These are phyloP conservation scores for Idaea straminata DNA, from an alignment of 2,888 invertebrate species.

Conservation along the genomic window DNA sequence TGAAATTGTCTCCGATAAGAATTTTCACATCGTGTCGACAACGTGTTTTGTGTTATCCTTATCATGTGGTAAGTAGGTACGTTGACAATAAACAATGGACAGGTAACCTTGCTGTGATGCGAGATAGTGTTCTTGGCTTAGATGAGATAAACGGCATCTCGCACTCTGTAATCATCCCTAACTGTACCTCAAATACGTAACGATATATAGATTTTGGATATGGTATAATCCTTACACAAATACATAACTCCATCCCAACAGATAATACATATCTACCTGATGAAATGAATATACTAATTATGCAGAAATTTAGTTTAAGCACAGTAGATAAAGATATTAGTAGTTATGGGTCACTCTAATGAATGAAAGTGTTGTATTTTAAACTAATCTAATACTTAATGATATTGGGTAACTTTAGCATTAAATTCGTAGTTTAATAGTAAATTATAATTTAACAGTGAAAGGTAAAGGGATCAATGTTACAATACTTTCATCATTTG, in stretches of 20 bases:
- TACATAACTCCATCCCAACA: neutral
- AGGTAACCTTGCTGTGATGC: constrained; percentile 56
- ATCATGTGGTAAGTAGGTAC: constrained; percentile 37
- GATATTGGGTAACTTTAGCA: neutral
- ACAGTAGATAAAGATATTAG: too few species aligned
- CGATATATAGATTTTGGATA: neutral
- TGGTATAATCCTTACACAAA: neutral
- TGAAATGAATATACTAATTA: too few species aligned
- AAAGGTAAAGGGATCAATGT: neutral
- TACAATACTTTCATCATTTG: constrained; percentile 37
- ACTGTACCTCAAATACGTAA: neutral
- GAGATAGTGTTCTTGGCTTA: constrained; percentile 43
- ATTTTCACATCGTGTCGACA: constrained; percentile 16
- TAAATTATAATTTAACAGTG: neutral
- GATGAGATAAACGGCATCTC: constrained; percentile 42
- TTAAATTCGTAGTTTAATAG: neutral
- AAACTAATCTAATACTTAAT: neutral
- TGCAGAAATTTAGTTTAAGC: too few species aligned
- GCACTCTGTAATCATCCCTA: constrained; percentile 22
- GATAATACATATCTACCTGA: neutral
- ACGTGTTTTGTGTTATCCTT: constrained; percentile 41
- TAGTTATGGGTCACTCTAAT: neutral
- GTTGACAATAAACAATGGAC: constrained; percentile 66
- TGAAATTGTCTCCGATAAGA: constrained; percentile 17
- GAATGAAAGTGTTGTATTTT: neutral